Percentiles rank a stretch among this genome's conserved stretches.
Evolutionary conservation across 2,888 invertebrate species (phyloP).

Genomic region (Hyalella azteca): DNA sequence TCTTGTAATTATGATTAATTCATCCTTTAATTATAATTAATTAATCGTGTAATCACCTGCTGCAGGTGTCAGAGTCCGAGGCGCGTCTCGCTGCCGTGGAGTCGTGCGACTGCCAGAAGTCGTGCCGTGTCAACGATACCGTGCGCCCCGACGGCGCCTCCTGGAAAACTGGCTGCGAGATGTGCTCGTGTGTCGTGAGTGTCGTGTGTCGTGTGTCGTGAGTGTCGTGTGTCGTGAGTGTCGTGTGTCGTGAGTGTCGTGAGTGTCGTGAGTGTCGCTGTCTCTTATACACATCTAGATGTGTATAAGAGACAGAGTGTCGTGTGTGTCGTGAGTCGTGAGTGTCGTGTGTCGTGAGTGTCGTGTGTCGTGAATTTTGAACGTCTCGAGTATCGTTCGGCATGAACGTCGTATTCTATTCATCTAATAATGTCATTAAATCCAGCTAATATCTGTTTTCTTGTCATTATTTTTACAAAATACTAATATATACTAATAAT

Average conservation of each 20-base stretch:
- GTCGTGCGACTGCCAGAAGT: conserved; percentile 89
- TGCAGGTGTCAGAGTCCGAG: conserved; percentile 81
- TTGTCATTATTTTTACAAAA: no score
- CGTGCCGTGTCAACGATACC: conserved; percentile 78
- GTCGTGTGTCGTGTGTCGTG: neutral
- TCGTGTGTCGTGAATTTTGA: neutral
- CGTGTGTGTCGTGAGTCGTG: conserved; percentile 76
- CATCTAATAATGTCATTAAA: no score
- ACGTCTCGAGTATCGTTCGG: no score
- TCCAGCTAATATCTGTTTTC: no score
- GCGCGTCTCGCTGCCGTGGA: conserved; percentile 78
- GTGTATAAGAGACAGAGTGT: no score
- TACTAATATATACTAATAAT: no score
- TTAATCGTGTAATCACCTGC: conserved; percentile 30
- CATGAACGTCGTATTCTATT: no score
- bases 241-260: no score
- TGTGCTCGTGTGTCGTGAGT: conserved; percentile 84
- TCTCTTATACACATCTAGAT: no score
- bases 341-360: neutral
- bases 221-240: neutral
- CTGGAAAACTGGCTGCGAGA: conserved; percentile 84
- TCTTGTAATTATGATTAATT: no score
- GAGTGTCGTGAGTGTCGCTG: no score
- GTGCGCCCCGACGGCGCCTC: conserved; percentile 82
- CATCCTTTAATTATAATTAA: no score